Conservation (phyloP, 1,140 invertebrate genomes). For the Microplitis demolitor region DNA sequence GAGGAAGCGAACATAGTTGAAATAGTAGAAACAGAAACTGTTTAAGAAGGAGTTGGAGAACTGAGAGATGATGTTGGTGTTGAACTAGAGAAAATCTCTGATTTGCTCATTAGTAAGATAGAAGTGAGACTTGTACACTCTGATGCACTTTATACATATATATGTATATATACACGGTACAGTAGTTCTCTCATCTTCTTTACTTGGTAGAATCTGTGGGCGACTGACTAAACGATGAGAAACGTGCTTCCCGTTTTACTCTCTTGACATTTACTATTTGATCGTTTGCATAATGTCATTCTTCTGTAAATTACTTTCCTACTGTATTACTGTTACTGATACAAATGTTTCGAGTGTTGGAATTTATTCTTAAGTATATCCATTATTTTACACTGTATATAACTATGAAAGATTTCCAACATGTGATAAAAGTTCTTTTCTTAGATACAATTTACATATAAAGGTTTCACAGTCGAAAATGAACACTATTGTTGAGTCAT, state of each 20-base stretch:
- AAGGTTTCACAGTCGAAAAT: background rate
- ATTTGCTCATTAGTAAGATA: slow-evolving; percentile 23
- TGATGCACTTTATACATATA: background rate
- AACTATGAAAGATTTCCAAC: background rate
- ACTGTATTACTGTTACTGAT: no score
- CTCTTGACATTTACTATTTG: slow-evolving; percentile 4
- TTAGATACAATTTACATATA: slow-evolving; percentile 16
- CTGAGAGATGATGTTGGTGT: slow-evolving; percentile 6
- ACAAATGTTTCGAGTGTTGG: background rate
- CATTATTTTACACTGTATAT: background rate
- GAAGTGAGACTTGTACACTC: background rate
- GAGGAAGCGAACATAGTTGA: background rate
- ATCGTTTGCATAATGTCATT: slow-evolving; percentile 31
- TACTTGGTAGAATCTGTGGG: slow-evolving; percentile 19
- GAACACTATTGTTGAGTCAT: slow-evolving; percentile 6
- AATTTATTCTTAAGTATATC: background rate
- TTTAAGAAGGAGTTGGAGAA: no score
- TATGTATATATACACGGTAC: no score
- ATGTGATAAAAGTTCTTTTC: background rate
- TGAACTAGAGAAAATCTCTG: slow-evolving; percentile 13
- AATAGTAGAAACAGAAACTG: background rate
- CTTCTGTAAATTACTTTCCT: background rate
- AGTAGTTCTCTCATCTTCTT: no score
- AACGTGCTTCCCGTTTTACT: slow-evolving; percentile 25
- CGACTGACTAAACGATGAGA: slow-evolving; percentile 29